These are phyloP conservation scores for Phymatocera aterrima DNA, from an alignment of 2,888 invertebrate species.

Conservation along the genomic window DNA sequence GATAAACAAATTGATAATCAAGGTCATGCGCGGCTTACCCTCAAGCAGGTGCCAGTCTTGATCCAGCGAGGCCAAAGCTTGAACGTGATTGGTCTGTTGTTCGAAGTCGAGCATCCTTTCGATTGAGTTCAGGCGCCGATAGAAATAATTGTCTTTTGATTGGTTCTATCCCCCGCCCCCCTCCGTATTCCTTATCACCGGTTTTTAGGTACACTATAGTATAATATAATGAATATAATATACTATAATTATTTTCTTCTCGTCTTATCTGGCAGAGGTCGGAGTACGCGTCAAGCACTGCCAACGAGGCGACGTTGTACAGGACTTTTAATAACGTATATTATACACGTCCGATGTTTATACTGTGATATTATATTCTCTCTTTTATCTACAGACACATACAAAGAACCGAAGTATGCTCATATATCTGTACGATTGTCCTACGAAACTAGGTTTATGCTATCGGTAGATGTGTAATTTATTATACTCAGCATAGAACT, in stretches of 20 bases:
- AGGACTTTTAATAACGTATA: neutral
- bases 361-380: neutral
- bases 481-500: no score
- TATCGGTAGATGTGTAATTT: neutral
- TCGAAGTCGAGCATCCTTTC: conserved; percentile 66
- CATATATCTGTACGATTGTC: no score
- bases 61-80: conserved; percentile 63
- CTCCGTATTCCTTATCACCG: conserved; percentile 11
- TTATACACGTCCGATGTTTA: neutral
- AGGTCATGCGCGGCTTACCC: conserved; percentile 65
- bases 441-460: neutral
- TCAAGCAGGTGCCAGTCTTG: conserved; percentile 68
- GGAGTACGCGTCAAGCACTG: conserved; percentile 4
- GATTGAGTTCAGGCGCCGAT: conserved; percentile 32
- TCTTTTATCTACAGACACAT: neutral
- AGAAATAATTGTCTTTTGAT: conserved; percentile 28
- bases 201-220: conserved; percentile 1
- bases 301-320: neutral
- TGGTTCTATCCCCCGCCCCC: conserved; percentile 29
- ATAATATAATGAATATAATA: neutral
- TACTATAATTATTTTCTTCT: neutral
- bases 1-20: conserved; percentile 32
- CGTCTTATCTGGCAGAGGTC: conserved; percentile 25
- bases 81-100: conserved; percentile 67
- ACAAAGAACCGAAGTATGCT: neutral